phyloP scores from a whole-genome alignment of 2,888 invertebrate genomes.

The Agrochola macilenta region DNA sequence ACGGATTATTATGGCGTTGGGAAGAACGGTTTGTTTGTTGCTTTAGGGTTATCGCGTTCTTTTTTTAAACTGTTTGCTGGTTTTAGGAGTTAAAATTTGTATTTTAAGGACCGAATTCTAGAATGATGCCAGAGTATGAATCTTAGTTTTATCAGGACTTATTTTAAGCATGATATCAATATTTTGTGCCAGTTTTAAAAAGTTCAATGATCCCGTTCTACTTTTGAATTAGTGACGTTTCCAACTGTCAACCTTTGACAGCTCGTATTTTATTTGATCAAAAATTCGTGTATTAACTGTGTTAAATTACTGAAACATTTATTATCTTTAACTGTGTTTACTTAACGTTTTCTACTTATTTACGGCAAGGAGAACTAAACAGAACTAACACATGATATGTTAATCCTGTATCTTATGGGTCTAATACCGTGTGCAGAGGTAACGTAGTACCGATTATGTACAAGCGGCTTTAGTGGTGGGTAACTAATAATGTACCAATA shows the following conservation, averaged over 20 bases:
- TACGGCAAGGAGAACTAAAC: slow-evolving; percentile 21
- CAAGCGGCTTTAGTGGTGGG: slow-evolving; percentile 38
- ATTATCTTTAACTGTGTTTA: background rate
- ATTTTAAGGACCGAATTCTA: background rate
- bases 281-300: background rate
- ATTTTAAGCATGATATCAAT: background rate
- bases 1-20: slow-evolving; percentile 61
- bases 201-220: background rate
- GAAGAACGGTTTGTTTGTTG: slow-evolving; percentile 55
- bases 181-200: background rate
- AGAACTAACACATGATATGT: slow-evolving; percentile 52
- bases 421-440: slow-evolving; percentile 45
- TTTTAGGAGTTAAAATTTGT: background rate
- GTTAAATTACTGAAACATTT: background rate
- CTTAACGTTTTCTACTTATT: slow-evolving; percentile 20
- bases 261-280: background rate
- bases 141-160: background rate
- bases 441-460: slow-evolving; percentile 56
- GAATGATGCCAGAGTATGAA: background rate
- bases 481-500: slow-evolving; percentile 42
- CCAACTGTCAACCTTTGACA: background rate
- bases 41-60: slow-evolving; percentile 40
- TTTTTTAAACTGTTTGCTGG: slow-evolving; percentile 22
- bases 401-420: slow-evolving; percentile 55
- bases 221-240: slow-evolving; percentile 19